Evolutionary conservation across 2,113 vertebrate genomes (phyloP).

Genomic region (Dromas ardeola): DNA sequence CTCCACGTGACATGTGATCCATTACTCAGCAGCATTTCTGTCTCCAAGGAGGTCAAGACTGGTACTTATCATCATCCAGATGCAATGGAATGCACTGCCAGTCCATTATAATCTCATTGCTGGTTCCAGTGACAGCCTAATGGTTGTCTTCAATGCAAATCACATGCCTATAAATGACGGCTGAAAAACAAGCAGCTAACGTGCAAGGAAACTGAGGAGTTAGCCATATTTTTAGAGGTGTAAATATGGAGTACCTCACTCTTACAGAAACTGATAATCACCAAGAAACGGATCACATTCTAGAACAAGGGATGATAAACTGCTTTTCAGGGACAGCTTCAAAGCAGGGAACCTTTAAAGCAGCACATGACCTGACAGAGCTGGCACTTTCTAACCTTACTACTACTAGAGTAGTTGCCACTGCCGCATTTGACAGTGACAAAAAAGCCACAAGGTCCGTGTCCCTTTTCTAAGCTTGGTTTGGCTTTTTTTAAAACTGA

Average conservation of each 20-base stretch:
- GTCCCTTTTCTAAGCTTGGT: not conserved
- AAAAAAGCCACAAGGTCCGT: not conserved
- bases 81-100: not conserved
- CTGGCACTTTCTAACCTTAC: not conserved
- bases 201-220: not conserved
- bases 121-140: not conserved
- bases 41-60: not conserved
- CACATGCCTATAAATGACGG: not conserved
- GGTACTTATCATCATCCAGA: not conserved
- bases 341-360: not conserved
- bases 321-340: not conserved
- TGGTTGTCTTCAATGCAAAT: not conserved
- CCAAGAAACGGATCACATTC: rapidly evolving
- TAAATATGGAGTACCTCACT: not conserved
- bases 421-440: not conserved
- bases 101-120: not conserved
- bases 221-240: not conserved
- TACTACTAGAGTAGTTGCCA: not conserved
- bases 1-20: not conserved
- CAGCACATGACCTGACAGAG: not conserved
- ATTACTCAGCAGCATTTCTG: not conserved
- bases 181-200: not conserved
- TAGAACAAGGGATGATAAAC: not conserved
- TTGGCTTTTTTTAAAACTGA: not conserved
- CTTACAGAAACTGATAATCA: not conserved